phyloP scores from a whole-genome alignment of 1,140 invertebrate species.

The Cataglyphis hispanica region DNA sequence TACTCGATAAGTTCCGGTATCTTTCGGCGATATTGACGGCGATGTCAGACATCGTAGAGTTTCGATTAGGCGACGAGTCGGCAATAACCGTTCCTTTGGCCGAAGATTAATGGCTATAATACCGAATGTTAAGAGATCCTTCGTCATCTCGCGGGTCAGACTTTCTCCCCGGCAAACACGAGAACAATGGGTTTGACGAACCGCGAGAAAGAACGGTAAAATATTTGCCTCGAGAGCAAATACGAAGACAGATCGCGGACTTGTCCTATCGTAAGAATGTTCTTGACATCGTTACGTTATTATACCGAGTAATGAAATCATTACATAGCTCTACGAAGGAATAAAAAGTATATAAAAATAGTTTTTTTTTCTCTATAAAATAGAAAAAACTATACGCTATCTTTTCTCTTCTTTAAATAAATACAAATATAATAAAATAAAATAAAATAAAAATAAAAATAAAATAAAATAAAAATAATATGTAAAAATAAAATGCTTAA shows the following conservation, averaged over 20 bases:
- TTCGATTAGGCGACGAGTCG: slow-evolving; percentile 53
- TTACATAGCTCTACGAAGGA: not conserved
- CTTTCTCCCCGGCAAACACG: slow-evolving; percentile 30
- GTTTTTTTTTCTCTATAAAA: slow-evolving; percentile 38
- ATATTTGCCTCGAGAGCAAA: slow-evolving; percentile 37
- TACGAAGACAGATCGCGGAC: slow-evolving; percentile 18
- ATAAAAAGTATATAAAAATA: not conserved
- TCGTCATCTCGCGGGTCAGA: slow-evolving; percentile 8
- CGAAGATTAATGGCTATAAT: slow-evolving; percentile 41
- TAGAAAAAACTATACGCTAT: not conserved
- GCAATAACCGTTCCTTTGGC: not conserved
- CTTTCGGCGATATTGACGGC: slow-evolving; percentile 35
- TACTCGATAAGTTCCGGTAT: slow-evolving; percentile 56
- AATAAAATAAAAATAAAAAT: too few relatives aligned
- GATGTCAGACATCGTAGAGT: slow-evolving; percentile 23
- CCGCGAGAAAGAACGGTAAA: slow-evolving; percentile 21
- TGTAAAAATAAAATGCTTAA: not conserved
- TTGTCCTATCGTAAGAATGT: slow-evolving; percentile 38
- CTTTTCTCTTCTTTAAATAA: not conserved
- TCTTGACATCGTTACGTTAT: slow-evolving; percentile 45
- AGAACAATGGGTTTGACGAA: slow-evolving; percentile 50
- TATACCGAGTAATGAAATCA: not conserved
- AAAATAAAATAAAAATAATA: too few relatives aligned
- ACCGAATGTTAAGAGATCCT: slow-evolving; percentile 40
- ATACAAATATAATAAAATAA: not conserved